Conservation (phyloP, 2,888 invertebrate genomes). For the Dione vanillae region DNA sequence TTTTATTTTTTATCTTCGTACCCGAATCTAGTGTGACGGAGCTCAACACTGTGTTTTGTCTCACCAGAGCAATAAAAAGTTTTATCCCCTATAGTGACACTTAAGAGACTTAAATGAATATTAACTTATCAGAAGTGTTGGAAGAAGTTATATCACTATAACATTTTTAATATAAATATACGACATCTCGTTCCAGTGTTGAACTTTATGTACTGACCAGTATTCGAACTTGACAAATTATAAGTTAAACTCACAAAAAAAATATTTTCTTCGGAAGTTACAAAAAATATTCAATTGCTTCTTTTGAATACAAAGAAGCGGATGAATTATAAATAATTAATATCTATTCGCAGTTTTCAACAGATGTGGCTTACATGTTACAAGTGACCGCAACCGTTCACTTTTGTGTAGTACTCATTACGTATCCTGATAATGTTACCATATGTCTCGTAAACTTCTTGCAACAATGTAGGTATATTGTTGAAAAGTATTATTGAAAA, state of each 20-base stretch:
- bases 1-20: background rate
- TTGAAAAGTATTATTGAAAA: background rate
- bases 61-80: too few species aligned
- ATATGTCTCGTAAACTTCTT: constrained; percentile 6
- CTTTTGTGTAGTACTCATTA: constrained; percentile 9
- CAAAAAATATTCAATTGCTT: background rate
- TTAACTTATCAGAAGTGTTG: too few species aligned
- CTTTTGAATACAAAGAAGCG: background rate
- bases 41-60: background rate
- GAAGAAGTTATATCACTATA: too few species aligned
- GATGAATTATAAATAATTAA: constrained; percentile 7
- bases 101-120: too few species aligned
- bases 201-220: too few species aligned
- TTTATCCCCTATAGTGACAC: too few species aligned
- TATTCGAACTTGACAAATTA: background rate
- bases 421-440: constrained; percentile 12
- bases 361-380: constrained; percentile 12
- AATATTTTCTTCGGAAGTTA: background rate
- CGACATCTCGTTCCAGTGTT: too few species aligned
- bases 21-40: too few species aligned
- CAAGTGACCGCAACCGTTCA: constrained; percentile 18
- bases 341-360: constrained; percentile 1
- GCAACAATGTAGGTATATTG: background rate
- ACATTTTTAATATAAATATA: too few species aligned
- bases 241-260: background rate